Conservation (phyloP, 2,888 invertebrate species). For the Caenorhabditis sp. region DNA sequence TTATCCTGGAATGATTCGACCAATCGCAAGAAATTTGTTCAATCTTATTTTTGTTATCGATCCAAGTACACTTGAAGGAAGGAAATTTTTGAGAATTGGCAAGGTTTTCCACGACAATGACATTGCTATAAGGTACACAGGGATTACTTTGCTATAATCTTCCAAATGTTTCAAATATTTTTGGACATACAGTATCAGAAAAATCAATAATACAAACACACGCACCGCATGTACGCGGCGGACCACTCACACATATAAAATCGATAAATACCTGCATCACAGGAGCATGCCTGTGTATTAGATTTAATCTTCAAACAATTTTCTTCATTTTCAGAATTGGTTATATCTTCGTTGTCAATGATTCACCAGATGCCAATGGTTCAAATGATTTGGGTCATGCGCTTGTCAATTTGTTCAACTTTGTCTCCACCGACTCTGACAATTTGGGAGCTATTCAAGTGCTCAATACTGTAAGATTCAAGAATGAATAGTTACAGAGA, state of each 20-base stretch:
- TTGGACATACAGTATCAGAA: no score
- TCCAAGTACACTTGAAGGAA: conserved; percentile 79
- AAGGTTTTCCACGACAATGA: conserved; percentile 90
- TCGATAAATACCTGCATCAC: no score
- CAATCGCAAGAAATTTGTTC: conserved; percentile 74
- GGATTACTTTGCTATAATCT: no score
- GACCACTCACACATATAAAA: no score
- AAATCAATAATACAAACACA: no score
- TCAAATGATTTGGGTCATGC: conserved; percentile 82
- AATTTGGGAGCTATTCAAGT: conserved; percentile 83
- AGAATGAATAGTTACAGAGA: not conserved
- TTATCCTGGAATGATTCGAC: conserved; percentile 93
- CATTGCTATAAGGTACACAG: conserved; percentile 79
- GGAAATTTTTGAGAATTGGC: conserved; percentile 83
- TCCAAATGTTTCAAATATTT: no score
- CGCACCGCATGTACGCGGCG: no score
- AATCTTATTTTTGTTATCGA: conserved; percentile 85
- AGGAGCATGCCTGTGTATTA: no score
- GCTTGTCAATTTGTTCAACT: conserved; percentile 87
- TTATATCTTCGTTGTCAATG: conserved; percentile 78
- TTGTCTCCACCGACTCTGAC: conserved; percentile 81
- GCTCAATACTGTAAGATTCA: conserved; percentile 79
- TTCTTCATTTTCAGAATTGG: conserved; percentile 78
- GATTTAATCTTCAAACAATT: no score
- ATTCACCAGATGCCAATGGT: conserved; percentile 71